phyloP scores from a whole-genome alignment of 1,140 invertebrate species.

The Bombus polaris region DNA sequence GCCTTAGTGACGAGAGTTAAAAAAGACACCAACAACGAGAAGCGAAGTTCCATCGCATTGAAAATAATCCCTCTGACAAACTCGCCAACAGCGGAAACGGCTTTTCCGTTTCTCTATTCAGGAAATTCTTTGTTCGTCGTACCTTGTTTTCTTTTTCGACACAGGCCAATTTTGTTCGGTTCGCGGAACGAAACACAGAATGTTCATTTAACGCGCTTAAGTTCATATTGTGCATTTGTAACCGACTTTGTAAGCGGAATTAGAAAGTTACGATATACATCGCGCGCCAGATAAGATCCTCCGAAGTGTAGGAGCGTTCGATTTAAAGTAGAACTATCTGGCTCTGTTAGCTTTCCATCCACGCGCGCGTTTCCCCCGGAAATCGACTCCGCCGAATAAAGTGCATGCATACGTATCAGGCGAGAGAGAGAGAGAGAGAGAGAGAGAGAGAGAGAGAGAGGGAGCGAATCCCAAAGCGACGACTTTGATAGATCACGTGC shows the following conservation, averaged over 20 bases:
- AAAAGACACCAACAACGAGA: background rate
- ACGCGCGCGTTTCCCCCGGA: background rate
- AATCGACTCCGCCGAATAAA: background rate
- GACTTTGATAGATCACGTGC: constrained; percentile 10
- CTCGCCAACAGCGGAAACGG: background rate
- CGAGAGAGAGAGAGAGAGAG: background rate
- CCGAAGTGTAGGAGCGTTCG: background rate
- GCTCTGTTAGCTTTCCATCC: constrained; percentile 4
- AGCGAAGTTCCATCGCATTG: background rate
- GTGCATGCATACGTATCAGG: background rate
- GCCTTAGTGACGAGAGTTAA: background rate
- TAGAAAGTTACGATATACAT: background rate
- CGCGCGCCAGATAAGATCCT: background rate
- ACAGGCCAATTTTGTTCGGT: background rate
- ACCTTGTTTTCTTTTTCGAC: background rate
- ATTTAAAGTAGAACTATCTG: constrained; percentile 35
- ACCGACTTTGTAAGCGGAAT: background rate
- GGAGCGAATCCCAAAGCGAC: background rate
- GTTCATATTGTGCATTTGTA: background rate
- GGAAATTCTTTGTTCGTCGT: background rate
- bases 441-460: background rate
- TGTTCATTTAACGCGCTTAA: background rate
- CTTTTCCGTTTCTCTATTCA: constrained; percentile 22
- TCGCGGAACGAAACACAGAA: no score
- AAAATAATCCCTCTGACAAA: constrained; percentile 15